A percentile compares a stretch with the other conserved stretches of the same genome.
These are phyloP conservation scores for Caranx melampygus DNA, from an alignment of 2,113 vertebrate genomes.

Conservation along the genomic window DNA sequence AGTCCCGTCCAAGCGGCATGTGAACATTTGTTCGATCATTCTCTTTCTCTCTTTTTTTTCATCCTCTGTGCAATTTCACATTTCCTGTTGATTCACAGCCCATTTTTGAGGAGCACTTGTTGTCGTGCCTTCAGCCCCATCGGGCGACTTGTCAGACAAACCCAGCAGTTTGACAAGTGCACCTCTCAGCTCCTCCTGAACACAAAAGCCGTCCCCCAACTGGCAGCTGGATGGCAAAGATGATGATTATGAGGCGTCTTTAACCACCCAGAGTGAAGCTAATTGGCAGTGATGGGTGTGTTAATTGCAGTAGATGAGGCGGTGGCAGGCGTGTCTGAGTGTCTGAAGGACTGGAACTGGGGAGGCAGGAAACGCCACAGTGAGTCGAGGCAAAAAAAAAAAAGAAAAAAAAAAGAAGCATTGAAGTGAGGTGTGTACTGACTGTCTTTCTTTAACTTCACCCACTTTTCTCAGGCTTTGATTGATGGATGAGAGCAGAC, in stretches of 20 bases:
- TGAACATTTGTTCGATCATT: slow-evolving; percentile 13
- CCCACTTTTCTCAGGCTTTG: slow-evolving; percentile 38
- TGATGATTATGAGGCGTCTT: slow-evolving; percentile 74
- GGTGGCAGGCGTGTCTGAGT: slow-evolving; percentile 62
- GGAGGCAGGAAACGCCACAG: slow-evolving; percentile 31
- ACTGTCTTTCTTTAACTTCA: slow-evolving; percentile 35
- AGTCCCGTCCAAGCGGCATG: background rate
- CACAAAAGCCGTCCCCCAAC: slow-evolving; percentile 50
- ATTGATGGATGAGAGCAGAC: slow-evolving; percentile 70
- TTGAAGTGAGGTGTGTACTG: slow-evolving; percentile 38
- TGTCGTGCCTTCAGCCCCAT: slow-evolving; percentile 17
- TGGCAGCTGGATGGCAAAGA: slow-evolving; percentile 64
- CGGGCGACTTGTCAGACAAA: slow-evolving; percentile 48
- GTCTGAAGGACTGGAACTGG: slow-evolving; percentile 40
- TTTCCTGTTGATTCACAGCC: slow-evolving; percentile 47
- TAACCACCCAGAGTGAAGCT: slow-evolving; percentile 75
- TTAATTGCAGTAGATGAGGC: slow-evolving; percentile 79
- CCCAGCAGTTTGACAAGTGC: slow-evolving; percentile 57
- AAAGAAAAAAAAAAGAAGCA: background rate
- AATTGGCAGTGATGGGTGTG: slow-evolving; percentile 81
- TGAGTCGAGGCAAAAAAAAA: slow-evolving; percentile 6
- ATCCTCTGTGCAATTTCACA: background rate
- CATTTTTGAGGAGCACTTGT: slow-evolving; percentile 20
- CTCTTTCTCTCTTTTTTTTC: slow-evolving; percentile 10
- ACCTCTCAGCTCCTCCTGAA: slow-evolving; percentile 56